Conservation (phyloP, 2,113 vertebrate genomes). For the Serilophus lunatus region DNA sequence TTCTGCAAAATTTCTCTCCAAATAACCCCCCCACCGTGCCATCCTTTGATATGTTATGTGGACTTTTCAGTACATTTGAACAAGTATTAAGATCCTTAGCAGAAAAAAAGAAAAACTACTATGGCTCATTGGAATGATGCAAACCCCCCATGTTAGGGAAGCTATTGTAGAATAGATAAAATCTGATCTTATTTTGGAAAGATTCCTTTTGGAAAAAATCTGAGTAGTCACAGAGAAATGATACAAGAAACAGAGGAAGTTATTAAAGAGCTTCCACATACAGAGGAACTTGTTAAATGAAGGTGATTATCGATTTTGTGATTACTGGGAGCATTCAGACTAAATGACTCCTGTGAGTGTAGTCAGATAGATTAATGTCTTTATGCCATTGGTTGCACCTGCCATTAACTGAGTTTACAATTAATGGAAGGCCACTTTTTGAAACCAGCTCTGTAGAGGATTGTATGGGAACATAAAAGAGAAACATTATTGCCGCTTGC, state of each 20-base stretch:
- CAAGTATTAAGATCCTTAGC: background rate
- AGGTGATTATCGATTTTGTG: constrained; percentile 56
- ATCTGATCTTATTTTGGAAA: background rate
- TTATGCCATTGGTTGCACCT: background rate
- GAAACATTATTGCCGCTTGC: background rate
- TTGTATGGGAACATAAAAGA: background rate
- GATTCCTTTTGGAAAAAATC: background rate
- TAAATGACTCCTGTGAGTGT: constrained; percentile 25
- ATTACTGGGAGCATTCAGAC: constrained; percentile 25
- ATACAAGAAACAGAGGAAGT: background rate
- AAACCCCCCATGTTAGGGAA: background rate
- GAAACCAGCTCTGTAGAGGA: background rate
- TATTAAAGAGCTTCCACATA: constrained; percentile 16
- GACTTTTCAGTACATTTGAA: background rate
- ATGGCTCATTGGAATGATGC: background rate
- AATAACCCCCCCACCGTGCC: background rate
- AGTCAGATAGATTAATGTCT: constrained; percentile 24
- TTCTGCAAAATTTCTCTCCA: background rate
- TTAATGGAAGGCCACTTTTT: background rate
- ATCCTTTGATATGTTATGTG: background rate
- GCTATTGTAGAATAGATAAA: background rate
- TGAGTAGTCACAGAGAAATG: background rate
- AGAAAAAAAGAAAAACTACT: background rate
- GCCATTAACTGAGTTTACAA: background rate
- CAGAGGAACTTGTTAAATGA: constrained; percentile 20